phyloP scores from a whole-genome alignment of 2,113 vertebrate genomes.

The Bettongia penicillata region DNA sequence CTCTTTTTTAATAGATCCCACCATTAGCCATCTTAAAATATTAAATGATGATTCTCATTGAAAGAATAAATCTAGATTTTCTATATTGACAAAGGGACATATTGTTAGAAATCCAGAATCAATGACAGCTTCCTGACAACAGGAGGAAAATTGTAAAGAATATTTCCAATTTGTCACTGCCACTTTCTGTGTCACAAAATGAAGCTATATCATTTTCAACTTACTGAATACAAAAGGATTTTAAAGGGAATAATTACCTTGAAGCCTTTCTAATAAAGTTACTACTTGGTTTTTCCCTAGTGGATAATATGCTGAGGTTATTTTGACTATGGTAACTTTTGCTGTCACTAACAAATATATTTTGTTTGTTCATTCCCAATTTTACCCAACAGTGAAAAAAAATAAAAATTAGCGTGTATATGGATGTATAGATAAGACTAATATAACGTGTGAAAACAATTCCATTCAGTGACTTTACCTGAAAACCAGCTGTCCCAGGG shows the following conservation, averaged over 20 bases:
- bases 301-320: not conserved
- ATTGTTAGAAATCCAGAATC: conserved; percentile 13
- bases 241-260: not conserved
- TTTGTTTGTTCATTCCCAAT: too few relatives aligned
- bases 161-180: conserved; percentile 17
- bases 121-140: conserved; percentile 16
- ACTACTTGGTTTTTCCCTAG: not conserved
- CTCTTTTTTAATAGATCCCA: not conserved
- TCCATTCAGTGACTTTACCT: not conserved
- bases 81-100: not conserved
- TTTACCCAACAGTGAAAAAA: too few relatives aligned
- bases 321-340: not conserved
- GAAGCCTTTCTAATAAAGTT: not conserved
- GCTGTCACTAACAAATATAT: too few relatives aligned
- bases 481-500: not conserved
- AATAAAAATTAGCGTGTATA: too few relatives aligned
- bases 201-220: not conserved
- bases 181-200: not conserved
- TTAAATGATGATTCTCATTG: conserved; percentile 9
- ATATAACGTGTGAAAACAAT: not conserved
- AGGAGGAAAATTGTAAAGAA: conserved; percentile 3
- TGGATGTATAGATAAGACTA: too few relatives aligned
- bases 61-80: conserved; percentile 17
- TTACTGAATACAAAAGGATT: not conserved
- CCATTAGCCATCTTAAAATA: not conserved